Evolutionary conservation across 1,140 invertebrate species (phyloP), one percentile per base, ranked within the genome.

Genomic region (Antheraea pernyi): DNA sequence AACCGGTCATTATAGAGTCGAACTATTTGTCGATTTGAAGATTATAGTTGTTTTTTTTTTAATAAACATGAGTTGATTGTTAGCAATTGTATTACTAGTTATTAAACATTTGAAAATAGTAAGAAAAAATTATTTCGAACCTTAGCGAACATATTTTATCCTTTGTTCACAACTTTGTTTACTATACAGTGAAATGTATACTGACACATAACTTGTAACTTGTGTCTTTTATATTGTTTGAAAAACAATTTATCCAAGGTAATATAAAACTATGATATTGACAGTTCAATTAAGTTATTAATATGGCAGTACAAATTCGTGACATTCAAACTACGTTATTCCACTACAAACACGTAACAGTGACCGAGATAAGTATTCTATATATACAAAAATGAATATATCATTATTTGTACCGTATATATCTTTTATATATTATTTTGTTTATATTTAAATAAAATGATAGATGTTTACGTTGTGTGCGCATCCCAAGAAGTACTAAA

Each of bases 181-280:
- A 53, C 11, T 3, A 37, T 63, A 63, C 30, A 63, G n/a, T 37
- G 13, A 11, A 63, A 37, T 63, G 61, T 63, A 37, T 37, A 63
- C 61, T 63, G 30, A 37, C 30, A 37, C 61, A 36, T 37, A 63
- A 37, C 22, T 13, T 37, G 7, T 36, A 63, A 63, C 61, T n/a
- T 63, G 11, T 30, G 19, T 63, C 61, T 63, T 63, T 63, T 63
- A 63, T 63, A 63, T 63, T 8, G 4, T 63, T 30, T 37, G 19
- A 63, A 63, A 37, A 9, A 16, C 16, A 37, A 63, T 37, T 37
- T 37, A 37, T 63, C 61, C 30, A 63, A 37, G 61, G 30, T 11
- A 37, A 13, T 37, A 63, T 60, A 10, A 30, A 9, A 22, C 7
- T 11, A 63, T 30, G 61, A n/a, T 63, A 36, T 36, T 63, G 61